Conservation (phyloP, 2,888 invertebrate species). For the Philopedon plagiatum region DNA sequence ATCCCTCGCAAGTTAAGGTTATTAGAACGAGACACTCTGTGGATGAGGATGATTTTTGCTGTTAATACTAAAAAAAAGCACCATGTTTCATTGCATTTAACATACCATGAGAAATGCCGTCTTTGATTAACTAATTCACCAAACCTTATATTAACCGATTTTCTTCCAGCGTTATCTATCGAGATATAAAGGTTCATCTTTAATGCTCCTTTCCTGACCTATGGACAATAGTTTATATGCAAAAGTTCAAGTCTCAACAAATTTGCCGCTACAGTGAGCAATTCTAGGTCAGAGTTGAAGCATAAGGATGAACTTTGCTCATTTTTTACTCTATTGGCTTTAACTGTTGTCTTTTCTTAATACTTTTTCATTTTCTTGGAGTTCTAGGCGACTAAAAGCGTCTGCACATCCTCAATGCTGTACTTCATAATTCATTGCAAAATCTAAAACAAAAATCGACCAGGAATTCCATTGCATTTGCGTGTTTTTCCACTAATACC, state of each 20-base stretch:
- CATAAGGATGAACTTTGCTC: too few relatives aligned
- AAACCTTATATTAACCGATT: not conserved
- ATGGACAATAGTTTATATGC: too few relatives aligned
- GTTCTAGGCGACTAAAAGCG: too few relatives aligned
- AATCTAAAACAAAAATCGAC: not conserved
- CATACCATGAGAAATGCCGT: not conserved
- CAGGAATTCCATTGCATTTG: not conserved
- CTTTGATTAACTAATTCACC: not conserved
- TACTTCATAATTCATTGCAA: too few relatives aligned
- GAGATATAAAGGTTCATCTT: too few relatives aligned
- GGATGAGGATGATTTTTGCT: conserved; percentile 4
- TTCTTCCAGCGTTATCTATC: too few relatives aligned
- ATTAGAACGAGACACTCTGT: conserved; percentile 43
- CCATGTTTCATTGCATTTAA: not conserved
- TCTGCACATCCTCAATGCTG: too few relatives aligned
- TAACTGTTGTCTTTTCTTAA: not conserved
- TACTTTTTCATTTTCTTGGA: not conserved
- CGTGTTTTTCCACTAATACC: not conserved
- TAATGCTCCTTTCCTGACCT: too few relatives aligned
- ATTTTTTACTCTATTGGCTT: too few relatives aligned
- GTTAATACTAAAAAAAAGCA: conserved; percentile 18
- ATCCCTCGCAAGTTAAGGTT: conserved; percentile 78
- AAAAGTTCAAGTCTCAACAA: too few relatives aligned
- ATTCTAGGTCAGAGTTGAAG: too few relatives aligned
- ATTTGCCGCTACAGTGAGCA: too few relatives aligned